phyloP scores from a whole-genome alignment of 37 sponge, comb jelly and placozoan genomes.

The Halichondria panicea region DNA sequence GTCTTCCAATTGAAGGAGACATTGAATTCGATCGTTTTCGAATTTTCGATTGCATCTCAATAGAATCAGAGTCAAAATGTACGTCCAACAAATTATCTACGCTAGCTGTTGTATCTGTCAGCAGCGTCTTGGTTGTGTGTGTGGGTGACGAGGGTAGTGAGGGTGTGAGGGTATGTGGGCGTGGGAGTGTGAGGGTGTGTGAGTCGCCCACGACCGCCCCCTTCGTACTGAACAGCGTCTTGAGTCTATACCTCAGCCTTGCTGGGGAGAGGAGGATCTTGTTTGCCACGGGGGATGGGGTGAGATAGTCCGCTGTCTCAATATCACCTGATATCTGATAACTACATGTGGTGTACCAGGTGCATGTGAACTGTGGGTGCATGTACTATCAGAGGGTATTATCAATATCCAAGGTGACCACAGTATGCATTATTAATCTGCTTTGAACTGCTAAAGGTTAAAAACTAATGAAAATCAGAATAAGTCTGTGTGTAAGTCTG shows the following conservation, averaged over 20 bases:
- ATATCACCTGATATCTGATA: conserved; percentile 37
- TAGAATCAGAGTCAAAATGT: neutral
- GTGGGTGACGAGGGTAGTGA: neutral
- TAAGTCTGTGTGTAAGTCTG: too few relatives aligned
- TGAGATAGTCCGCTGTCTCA: conserved; percentile 19
- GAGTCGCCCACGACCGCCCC: neutral
- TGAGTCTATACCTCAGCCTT: neutral
- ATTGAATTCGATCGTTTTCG: neutral
- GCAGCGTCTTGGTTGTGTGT: neutral
- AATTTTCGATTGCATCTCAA: too few relatives aligned
- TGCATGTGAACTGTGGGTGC: too few relatives aligned
- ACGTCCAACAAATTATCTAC: neutral
- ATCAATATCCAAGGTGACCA: too few relatives aligned
- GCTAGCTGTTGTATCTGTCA: neutral
- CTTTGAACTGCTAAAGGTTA: too few relatives aligned
- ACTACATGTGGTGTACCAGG: conserved; percentile 7
- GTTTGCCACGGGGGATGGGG: neutral
- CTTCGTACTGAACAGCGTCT: conserved; percentile 10
- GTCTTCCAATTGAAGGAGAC: conserved; percentile 9
- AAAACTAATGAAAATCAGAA: too few relatives aligned
- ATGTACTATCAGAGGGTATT: too few relatives aligned
- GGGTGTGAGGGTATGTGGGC: neutral
- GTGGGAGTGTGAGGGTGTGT: neutral
- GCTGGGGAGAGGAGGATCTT: conserved; percentile 1
- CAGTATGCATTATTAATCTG: too few relatives aligned